These are phyloP conservation scores for Copsychus sechellarum DNA, from an alignment of 2,113 vertebrate species.

Conservation along the genomic window DNA sequence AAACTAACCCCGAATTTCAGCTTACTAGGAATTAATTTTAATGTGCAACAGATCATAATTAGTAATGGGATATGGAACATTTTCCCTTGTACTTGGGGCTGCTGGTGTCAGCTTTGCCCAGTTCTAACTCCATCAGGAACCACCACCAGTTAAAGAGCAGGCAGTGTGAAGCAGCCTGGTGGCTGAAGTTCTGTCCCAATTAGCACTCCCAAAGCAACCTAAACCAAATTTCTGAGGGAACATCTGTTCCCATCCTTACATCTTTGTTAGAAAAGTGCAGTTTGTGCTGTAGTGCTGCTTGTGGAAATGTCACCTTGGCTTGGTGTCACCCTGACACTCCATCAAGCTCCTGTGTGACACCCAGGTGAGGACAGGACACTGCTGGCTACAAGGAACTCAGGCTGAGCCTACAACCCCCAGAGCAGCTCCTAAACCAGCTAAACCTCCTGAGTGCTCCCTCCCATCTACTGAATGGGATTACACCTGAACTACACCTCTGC, in stretches of 20 bases:
- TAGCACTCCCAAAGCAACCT: background rate
- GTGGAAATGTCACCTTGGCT: background rate
- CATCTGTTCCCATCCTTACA: fast-evolving
- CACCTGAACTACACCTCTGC: background rate
- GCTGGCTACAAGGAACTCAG: background rate
- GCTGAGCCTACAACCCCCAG: background rate
- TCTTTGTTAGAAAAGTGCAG: background rate
- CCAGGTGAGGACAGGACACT: fast-evolving
- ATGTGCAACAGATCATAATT: background rate
- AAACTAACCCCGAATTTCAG: background rate
- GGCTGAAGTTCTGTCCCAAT: background rate
- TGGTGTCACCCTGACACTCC: fast-evolving
- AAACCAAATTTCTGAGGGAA: background rate
- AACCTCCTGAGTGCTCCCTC: background rate
- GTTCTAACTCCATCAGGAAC: background rate
- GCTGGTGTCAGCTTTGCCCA: background rate
- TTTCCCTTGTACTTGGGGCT: background rate
- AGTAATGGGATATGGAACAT: background rate
- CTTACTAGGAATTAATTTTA: background rate
- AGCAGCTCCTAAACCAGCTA: background rate
- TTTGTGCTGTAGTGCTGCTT: background rate
- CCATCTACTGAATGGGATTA: background rate
- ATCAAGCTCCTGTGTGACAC: fast-evolving
- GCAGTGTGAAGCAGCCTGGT: no score
- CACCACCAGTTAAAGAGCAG: background rate